Evolutionary conservation across 2,113 vertebrate genomes (phyloP), one percentile per base, ranked within the genome.

Genomic region (Sorex araneus): DNA sequence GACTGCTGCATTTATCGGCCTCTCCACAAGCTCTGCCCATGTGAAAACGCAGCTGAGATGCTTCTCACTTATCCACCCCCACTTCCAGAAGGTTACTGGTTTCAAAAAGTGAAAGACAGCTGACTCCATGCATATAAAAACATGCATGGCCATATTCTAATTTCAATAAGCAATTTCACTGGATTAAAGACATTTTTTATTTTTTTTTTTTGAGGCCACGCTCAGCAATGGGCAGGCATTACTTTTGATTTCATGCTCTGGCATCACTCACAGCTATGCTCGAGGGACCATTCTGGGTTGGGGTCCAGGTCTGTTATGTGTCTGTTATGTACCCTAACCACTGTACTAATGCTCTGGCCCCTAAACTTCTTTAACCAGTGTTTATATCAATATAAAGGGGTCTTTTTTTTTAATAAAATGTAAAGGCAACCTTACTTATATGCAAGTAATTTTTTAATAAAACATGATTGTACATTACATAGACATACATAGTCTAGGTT

Each of bases 41-140:
- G 25, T 66, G 57, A 96, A 93, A 69, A 87, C 0, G 2, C 43
- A 11, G 19, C 8, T 85, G 66, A 66, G 80, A 10, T 28, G 25
- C 32, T 89, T 34, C 80, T 89, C 6, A 70, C 16, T 70, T 84
- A 73, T 30, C 7, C 18, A 1, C 6, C 71, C 84, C 1, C 28
- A 28, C 64, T 66, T 92, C 40, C 34, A 92, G 87, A 93, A 89
- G 73, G 87, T 57, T 63, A 63, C 27, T 73, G 25, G 6, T 25
- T 94, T 90, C 54, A 47, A 91, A 90, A 79, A 57, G 16, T 93
- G 7, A 85, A 85, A 92, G 87, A 7, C 30, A 90, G 10, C 27
- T 64, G 30, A 81, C 86, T 84, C 40, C 84, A 90, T 70, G 9
- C 40, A 25, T 60, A 77, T 60, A 78, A 84, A 92, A 83, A 81